phyloP scores from a whole-genome alignment of 2,797 vertebrate species.

The Leucoraja ocellata region DNA sequence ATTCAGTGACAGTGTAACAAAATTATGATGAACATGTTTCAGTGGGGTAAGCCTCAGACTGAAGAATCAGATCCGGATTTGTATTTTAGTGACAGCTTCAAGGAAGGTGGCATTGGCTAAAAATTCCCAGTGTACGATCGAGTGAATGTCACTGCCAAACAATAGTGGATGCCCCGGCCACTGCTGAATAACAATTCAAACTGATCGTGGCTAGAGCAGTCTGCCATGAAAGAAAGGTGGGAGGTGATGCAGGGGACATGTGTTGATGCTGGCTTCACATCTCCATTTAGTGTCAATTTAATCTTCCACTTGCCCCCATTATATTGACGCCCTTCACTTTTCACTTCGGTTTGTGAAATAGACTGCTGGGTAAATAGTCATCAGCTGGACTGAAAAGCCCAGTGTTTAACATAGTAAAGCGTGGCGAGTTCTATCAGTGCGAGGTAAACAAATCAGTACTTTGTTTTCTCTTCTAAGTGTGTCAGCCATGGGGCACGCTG shows the following conservation, averaged over 20 bases:
- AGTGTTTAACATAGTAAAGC: constrained; percentile 20
- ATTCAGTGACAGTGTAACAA: background rate
- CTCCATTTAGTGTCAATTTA: background rate
- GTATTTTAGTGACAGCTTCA: background rate
- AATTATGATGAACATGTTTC: background rate
- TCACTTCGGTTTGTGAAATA: constrained; percentile 27
- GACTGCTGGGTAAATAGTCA: background rate
- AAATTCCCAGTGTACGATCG: background rate
- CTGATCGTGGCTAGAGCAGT: background rate
- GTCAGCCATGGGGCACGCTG: constrained; percentile 62
- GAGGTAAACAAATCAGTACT: constrained; percentile 66
- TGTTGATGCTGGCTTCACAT: background rate
- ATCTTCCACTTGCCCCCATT: constrained; percentile 22
- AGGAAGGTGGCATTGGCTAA: background rate
- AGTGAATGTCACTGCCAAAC: background rate
- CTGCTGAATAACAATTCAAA: background rate
- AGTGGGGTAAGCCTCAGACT: background rate
- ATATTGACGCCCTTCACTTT: constrained; percentile 27
- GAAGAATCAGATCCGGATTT: background rate
- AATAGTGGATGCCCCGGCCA: background rate
- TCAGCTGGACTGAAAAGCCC: background rate
- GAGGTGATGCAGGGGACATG: background rate
- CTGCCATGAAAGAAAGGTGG: background rate
- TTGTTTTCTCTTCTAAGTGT: constrained; percentile 57
- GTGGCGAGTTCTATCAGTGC: background rate